Evolutionary conservation across 2,888 invertebrate genomes (phyloP).

Genomic region (Amphipyra tragopoginis): DNA sequence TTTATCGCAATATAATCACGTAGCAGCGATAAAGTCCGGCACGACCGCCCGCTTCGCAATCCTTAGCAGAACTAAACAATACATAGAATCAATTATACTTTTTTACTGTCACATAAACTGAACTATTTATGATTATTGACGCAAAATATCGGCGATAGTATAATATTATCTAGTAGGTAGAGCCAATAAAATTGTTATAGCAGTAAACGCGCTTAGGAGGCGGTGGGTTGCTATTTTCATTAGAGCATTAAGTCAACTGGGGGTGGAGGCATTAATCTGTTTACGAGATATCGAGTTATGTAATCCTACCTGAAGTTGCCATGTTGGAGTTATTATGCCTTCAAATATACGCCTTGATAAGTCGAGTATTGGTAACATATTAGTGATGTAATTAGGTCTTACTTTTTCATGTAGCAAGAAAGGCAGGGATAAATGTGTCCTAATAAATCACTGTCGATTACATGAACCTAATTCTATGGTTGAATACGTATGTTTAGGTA

Average conservation of each 20-base stretch:
- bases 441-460: no score
- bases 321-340: constrained; percentile 61
- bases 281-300: constrained; percentile 80
- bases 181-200: constrained; percentile 72
- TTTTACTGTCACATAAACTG: constrained; percentile 57
- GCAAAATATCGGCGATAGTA: constrained; percentile 65
- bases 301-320: constrained; percentile 72
- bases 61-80: constrained; percentile 21
- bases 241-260: constrained; percentile 79
- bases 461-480: no score
- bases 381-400: not conserved
- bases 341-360: constrained; percentile 11
- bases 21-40: constrained; percentile 27
- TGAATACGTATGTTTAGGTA: no score
- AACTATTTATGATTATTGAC: constrained; percentile 67
- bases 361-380: not conserved
- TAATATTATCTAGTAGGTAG: constrained; percentile 66
- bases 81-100: constrained; percentile 38
- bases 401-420: not conserved
- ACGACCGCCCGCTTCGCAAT: constrained; percentile 28
- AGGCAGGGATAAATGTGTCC: not conserved
- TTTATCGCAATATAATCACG: constrained; percentile 51
- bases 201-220: constrained; percentile 56
- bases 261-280: constrained; percentile 78
- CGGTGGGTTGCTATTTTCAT: constrained; percentile 74